Base-by-base conservation (phyloP, 2,888 invertebrate genomes). In the Lasioglossum marginatum region DNA sequence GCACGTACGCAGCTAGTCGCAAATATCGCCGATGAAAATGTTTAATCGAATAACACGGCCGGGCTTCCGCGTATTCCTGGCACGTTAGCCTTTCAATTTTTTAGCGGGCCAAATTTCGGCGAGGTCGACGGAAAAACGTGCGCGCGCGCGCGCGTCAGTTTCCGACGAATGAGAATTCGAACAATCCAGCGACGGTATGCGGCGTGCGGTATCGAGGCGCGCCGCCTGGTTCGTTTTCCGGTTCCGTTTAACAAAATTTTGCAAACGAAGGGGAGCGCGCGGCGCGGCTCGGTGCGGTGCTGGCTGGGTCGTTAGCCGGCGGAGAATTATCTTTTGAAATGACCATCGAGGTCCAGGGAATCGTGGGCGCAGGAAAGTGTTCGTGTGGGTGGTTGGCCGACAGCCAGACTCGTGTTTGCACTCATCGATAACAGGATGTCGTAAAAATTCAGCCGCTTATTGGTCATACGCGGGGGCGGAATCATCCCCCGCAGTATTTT, bases 391-490 rank as follows among this genome's bases (percentile, higher is more conserved):
- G 78, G 40, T 86, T 89, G 90, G 90, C 90, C 27, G 82, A 60
- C 82, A 63, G 90, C 90, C 90, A 90, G 84, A 27, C 71, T 81
- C 85, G 82, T 88, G 90, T 90, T 88, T 86, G 84, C 90, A 66
- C 79, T 82, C 87, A 79, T 90, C 90, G 88, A 88, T 88, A 90
- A 86, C 83, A 73, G 63, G 82, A 77, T 81, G 81, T 84, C 88
- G 79, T 81, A 84, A 87, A 90, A 90, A 90, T 87, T 75, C 79
- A 57, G 57, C 68, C 87, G 88, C 83, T 89, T 86, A 85, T 84
- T 88, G 86, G 81, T 83, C 81, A 72, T 78, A 78, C 72, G 83
- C 60, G 66, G 4, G 8, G 34, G 23, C 31, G 34, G 66, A 76
- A 79, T 88, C 75, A 37, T n/a, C 40, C 68, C 12, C n/a, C 23